Percentiles rank a stretch among this genome's conserved stretches.
Conservation (phyloP, 2,113 vertebrate species). For the Craseonycteris thonglongyai region DNA sequence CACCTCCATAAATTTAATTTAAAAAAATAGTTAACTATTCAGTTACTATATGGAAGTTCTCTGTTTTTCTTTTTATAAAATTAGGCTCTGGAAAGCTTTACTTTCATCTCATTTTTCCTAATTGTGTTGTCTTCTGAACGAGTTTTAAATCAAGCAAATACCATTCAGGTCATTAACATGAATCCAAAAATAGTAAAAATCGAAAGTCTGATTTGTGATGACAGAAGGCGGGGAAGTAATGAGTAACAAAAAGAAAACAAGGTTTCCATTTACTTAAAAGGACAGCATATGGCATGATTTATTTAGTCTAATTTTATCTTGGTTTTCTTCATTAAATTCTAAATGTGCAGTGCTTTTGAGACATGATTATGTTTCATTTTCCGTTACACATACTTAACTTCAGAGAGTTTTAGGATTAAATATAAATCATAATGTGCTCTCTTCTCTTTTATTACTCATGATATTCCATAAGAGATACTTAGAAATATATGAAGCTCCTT, state of each 20-base stretch:
- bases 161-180: background rate
- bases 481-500: background rate
- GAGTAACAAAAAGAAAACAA: conserved; percentile 16
- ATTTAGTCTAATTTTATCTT: conserved; percentile 9
- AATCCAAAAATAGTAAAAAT: background rate
- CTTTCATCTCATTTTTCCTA: background rate
- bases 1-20: too few species aligned
- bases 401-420: conserved; percentile 12
- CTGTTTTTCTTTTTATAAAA: background rate
- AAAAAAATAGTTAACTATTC: too few species aligned
- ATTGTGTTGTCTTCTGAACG: background rate
- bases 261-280: background rate
- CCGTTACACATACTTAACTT: conserved; percentile 34
- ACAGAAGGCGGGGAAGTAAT: background rate
- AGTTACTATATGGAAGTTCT: background rate
- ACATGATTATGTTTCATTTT: conserved; percentile 18
- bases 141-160: conserved; percentile 24
- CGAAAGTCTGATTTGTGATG: background rate
- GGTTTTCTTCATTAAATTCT: conserved; percentile 33
- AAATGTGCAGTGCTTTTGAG: conserved; percentile 40
- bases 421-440: background rate
- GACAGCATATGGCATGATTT: conserved; percentile 10
- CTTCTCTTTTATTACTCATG: background rate
- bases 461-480: background rate
- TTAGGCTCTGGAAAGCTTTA: background rate